These are phyloP conservation scores for Graphium colonna DNA, from an alignment of 2,888 invertebrate genomes.

Conservation along the genomic window DNA sequence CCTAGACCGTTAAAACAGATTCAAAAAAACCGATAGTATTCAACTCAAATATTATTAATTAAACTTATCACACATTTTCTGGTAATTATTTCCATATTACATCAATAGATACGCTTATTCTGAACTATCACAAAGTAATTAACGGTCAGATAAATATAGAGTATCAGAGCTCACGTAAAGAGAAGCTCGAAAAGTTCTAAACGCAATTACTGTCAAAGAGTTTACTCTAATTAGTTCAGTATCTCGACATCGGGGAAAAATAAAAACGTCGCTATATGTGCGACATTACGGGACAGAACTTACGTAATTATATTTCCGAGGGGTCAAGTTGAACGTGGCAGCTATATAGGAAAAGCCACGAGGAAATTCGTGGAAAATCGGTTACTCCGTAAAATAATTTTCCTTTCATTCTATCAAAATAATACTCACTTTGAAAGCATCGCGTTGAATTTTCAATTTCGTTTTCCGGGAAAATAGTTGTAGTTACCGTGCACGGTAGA, in stretches of 20 bases:
- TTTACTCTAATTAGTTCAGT: neutral
- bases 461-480: neutral
- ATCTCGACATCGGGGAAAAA: neutral
- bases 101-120: neutral
- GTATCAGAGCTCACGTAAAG: neutral
- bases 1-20: too few species aligned
- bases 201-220: slow-evolving; percentile 1
- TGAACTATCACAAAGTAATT: neutral
- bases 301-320: neutral
- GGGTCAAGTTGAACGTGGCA: neutral
- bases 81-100: too few species aligned
- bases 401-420: neutral
- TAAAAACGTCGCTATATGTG: neutral
- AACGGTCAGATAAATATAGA: neutral
- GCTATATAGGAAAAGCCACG: neutral
- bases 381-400: neutral
- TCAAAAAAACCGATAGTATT: too few species aligned
- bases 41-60: too few species aligned
- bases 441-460: neutral
- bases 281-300: neutral
- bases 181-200: neutral
- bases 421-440: neutral
- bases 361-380: neutral
- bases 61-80: too few species aligned
- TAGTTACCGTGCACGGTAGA: too few species aligned